Percentiles rank a stretch among this genome's conserved stretches.
Evolutionary conservation across 2,888 invertebrate genomes (phyloP).

Genomic region (Ectemnius lituratus): DNA sequence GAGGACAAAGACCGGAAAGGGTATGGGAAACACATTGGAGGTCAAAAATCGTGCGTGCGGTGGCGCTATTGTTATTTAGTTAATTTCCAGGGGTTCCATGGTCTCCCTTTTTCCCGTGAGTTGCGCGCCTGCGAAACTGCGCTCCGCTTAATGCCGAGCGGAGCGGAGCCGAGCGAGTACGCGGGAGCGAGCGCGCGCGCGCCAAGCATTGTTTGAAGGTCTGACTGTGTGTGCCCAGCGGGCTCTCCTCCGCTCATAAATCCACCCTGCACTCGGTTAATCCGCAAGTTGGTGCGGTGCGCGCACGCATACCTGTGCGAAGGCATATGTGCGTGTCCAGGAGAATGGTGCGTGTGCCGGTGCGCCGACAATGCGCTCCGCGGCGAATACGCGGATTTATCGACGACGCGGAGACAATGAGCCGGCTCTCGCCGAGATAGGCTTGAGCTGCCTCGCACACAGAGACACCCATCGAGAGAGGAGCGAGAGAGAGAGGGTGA

Average conservation of each 20-base stretch:
- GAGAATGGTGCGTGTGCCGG: constrained; percentile 15
- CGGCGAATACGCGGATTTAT: constrained; percentile 58
- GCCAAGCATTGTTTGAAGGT: constrained; percentile 42
- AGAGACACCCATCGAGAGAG: background rate
- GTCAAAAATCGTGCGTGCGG: constrained; percentile 31
- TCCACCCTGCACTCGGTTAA: constrained; percentile 56
- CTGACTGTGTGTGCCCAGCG: constrained; percentile 51
- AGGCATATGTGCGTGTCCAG: constrained; percentile 14
- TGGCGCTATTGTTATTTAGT: constrained; percentile 62
- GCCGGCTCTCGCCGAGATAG: constrained; percentile 34
- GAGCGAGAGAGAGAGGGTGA: no score
- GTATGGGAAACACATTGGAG: background rate
- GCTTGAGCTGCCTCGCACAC: constrained; percentile 24
- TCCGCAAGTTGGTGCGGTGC: constrained; percentile 31
- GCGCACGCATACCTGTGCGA: constrained; percentile 19
- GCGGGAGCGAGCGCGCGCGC: constrained; percentile 15
- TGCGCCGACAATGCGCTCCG: constrained; percentile 56
- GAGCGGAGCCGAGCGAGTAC: constrained; percentile 18
- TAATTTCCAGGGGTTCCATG: constrained; percentile 56
- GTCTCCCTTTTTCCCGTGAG: constrained; percentile 12
- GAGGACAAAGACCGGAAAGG: background rate
- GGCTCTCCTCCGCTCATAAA: constrained; percentile 53
- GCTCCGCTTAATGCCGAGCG: constrained; percentile 48
- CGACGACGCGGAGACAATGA: constrained; percentile 54
- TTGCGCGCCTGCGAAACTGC: constrained; percentile 41